Base-by-base conservation (phyloP, 1,140 invertebrate genomes). In the Delia radicum region DNA sequence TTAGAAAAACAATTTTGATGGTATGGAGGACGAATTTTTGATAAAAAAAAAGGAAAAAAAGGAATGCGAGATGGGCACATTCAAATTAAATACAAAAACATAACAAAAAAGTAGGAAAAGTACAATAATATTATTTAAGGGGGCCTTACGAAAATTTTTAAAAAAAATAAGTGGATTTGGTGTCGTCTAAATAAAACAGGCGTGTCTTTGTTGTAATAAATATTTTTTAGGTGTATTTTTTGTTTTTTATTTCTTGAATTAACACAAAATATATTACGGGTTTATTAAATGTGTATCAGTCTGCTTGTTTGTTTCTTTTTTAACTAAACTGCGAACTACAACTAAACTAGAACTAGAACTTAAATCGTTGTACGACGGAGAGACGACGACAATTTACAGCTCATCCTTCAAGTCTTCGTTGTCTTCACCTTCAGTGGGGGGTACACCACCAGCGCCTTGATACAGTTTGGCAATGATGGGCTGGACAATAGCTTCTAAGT, bases 401-500 rank as follows among this genome's bases (percentile, higher is more conserved):
- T 96, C 95, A 85, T 96, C 95, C 85, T 94, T 95, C 81, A 94
- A 90, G 84, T 95, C 93, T 33, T 94, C 94, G 31, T 93, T 92
- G 0, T 93, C 93, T 5, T 86, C 89, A 42, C 86, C 91, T 77
- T 82, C 89, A 8, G 90, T 88, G 24, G 93, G 91, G 73, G 92
- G 91, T n/a, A 91, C 90, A 71, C 92, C 93, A 26, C 93, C 94
- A 62, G 92, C 89, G 61, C 93, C 93, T 85, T 97, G 95, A 87
- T 99, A 99, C 67, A 99, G 88, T 89, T 99, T 99, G 21, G 96
- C 93, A 82, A 99, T 98, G 83, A 99, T 99, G 10, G 98, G 98
- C 84, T 99, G 96, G 6, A 98, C 96, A 74, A 98, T 92, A 80
- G 96, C 94, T 87, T 98, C 96, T 10, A 99, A 87, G 83, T 97